These are phyloP conservation scores for Eutrigla gurnardus DNA, from an alignment of 2,797 vertebrate genomes.

Conservation along the genomic window DNA sequence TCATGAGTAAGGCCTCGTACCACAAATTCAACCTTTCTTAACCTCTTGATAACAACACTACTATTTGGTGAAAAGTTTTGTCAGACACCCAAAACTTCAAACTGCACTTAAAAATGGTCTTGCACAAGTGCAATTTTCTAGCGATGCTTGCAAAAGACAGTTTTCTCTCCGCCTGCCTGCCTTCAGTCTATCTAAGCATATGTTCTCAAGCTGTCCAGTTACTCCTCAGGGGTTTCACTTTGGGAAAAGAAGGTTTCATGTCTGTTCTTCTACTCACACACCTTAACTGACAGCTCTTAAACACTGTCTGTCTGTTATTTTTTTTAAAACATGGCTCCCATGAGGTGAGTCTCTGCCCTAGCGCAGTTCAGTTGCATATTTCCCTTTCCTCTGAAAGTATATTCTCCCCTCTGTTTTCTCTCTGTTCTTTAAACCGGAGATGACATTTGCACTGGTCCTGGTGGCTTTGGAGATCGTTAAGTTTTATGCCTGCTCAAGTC, in stretches of 20 bases:
- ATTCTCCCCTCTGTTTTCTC: not conserved
- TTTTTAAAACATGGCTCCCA: conserved; percentile 39
- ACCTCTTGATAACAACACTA: not conserved
- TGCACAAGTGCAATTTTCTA: not conserved
- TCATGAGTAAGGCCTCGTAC: not conserved
- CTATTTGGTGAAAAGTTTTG: not conserved
- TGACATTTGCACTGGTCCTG: conserved; percentile 52
- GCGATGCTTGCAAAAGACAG: not conserved
- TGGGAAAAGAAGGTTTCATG: conserved; percentile 23
- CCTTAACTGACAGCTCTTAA: conserved; percentile 52
- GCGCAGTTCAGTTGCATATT: conserved; percentile 16
- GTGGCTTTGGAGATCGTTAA: conserved; percentile 48
- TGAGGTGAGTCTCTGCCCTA: conserved; percentile 39
- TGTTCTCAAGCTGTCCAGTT: conserved; percentile 23
- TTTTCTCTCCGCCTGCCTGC: not conserved
- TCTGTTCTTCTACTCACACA: conserved; percentile 57
- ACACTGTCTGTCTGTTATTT: conserved; percentile 35
- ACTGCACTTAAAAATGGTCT: not conserved
- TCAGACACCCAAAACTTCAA: not conserved
- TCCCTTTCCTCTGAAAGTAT: conserved; percentile 5
- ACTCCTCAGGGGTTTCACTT: conserved; percentile 17
- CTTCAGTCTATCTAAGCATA: conserved; percentile 23
- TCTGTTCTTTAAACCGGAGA: conserved; percentile 32
- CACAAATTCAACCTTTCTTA: not conserved
- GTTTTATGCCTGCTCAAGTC: conserved; percentile 53